These are phyloP conservation scores for Phalacrocorax carbo DNA, from an alignment of 2,113 vertebrate genomes.

Conservation along the genomic window DNA sequence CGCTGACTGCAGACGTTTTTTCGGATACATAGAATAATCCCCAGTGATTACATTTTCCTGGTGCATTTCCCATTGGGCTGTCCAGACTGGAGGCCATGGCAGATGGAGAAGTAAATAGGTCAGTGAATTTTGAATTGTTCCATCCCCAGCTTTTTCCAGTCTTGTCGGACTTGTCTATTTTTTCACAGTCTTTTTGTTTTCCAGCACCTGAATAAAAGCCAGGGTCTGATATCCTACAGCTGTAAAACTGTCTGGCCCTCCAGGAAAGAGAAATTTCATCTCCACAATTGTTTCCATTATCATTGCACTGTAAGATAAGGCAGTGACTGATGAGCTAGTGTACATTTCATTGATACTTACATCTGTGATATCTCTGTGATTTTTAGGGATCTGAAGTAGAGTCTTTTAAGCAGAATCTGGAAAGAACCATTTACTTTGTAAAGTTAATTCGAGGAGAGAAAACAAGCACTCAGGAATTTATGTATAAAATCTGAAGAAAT, in stretches of 20 bases:
- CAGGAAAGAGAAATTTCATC: not conserved
- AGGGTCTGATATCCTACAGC: not conserved
- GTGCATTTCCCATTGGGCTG: not conserved
- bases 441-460: not conserved
- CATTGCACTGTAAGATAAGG: not conserved
- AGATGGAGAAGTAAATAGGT: constrained; percentile 17
- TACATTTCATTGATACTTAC: not conserved
- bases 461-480: not conserved
- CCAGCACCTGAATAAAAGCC: constrained; percentile 35
- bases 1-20: not conserved
- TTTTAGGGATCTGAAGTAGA: not conserved
- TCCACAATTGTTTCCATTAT: not conserved
- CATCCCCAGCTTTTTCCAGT: not conserved
- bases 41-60: constrained; percentile 28
- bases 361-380: not conserved
- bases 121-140: constrained; percentile 25
- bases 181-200: not conserved
- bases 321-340: not conserved
- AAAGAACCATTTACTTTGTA: not conserved
- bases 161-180: not conserved
- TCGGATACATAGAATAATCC: constrained; percentile 18
- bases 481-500: not conserved
- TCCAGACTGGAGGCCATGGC: not conserved
- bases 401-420: not conserved
- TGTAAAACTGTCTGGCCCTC: constrained; percentile 1